Conservation (phyloP, 2,888 invertebrate species). For the Trichogramma evanescens region DNA sequence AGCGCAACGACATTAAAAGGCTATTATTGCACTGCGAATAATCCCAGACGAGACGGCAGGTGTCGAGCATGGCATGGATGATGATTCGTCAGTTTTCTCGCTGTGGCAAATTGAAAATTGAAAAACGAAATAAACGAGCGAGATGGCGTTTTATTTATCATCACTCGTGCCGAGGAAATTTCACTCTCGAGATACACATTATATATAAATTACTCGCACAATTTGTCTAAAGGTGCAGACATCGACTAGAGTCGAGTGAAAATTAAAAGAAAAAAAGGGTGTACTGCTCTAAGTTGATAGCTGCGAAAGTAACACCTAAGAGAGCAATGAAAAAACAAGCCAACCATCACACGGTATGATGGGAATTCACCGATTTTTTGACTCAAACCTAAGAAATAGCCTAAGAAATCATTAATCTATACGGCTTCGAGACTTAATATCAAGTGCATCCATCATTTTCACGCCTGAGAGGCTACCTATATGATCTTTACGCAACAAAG, state of each 20-base stretch:
- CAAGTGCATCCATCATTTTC: constrained; percentile 12
- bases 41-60: too few relatives aligned
- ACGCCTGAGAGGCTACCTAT: not conserved
- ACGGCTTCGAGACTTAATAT: not conserved
- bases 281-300: not conserved
- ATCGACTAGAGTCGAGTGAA: not conserved
- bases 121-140: too few relatives aligned
- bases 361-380: constrained; percentile 14
- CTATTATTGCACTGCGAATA: too few relatives aligned
- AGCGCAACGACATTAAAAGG: too few relatives aligned
- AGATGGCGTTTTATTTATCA: too few relatives aligned
- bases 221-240: not conserved
- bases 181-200: too few relatives aligned
- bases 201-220: not conserved
- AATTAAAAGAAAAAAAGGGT: not conserved
- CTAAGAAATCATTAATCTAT: constrained; percentile 7
- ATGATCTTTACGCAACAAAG: not conserved
- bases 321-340: not conserved
- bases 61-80: too few relatives aligned
- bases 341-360: not conserved
- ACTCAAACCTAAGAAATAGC: not conserved
- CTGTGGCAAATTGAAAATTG: too few relatives aligned
- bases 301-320: not conserved
- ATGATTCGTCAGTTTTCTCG: too few relatives aligned
- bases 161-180: too few relatives aligned